phyloP scores from a whole-genome alignment of 2,113 vertebrate species.

The Ictidomys tridecemlineatus region DNA sequence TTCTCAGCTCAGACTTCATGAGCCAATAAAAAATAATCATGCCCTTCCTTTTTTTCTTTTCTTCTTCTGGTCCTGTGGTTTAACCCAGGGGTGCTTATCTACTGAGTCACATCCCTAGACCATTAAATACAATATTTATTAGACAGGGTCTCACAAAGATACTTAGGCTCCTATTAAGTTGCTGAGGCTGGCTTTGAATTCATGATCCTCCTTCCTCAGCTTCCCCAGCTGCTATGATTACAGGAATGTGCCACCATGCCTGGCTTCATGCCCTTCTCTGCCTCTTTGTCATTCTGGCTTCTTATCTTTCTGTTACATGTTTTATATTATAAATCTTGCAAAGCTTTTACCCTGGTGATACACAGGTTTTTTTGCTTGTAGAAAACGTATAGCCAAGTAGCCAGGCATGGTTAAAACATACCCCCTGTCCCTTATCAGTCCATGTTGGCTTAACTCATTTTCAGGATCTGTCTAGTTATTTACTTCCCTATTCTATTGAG shows the following conservation, averaged over 20 bases:
- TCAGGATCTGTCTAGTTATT: neutral
- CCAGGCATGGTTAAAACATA: neutral
- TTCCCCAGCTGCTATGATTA: too few species aligned
- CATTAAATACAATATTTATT: too few species aligned
- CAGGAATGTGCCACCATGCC: too few species aligned
- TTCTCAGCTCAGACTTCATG: neutral
- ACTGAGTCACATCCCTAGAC: too few species aligned
- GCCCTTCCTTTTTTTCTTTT: neutral
- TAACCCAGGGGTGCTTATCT: too few species aligned
- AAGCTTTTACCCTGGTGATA: neutral
- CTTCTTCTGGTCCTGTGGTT: neutral
- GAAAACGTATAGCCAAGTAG: neutral
- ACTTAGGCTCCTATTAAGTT: too few species aligned
- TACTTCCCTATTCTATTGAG: neutral
- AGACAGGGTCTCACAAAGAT: too few species aligned
- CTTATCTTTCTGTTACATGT: neutral
- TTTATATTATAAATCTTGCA: neutral
- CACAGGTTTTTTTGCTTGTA: rapidly evolving
- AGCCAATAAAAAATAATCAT: neutral
- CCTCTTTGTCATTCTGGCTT: neutral
- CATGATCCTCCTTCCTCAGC: too few species aligned
- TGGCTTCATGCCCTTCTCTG: neutral
- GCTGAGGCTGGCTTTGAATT: too few species aligned
- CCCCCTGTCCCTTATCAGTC: rapidly evolving
- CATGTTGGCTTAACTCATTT: neutral